Percentiles rank a stretch among this genome's conserved stretches.
Conservation (phyloP, 2,113 vertebrate genomes). For the Acinonyx jubatus region DNA sequence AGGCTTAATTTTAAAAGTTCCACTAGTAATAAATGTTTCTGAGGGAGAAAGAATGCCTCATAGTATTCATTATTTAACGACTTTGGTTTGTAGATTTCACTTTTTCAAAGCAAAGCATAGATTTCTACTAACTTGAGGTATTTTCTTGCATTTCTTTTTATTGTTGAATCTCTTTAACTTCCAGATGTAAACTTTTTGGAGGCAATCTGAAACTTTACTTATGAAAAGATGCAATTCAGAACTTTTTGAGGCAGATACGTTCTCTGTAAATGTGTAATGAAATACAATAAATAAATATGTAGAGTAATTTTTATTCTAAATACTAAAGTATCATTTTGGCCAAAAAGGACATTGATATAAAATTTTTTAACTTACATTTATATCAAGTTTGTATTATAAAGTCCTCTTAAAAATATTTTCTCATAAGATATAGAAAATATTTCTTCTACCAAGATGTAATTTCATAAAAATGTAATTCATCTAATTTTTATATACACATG, state of each 20-base stretch:
- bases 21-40: not conserved
- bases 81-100: not conserved
- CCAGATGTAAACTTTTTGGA: not conserved
- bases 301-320: not conserved
- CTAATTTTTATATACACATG: not conserved
- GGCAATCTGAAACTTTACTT: not conserved
- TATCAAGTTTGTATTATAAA: not conserved
- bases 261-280: not conserved
- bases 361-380: not conserved
- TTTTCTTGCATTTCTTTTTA: not conserved
- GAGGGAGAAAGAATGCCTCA: not conserved
- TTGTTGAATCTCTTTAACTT: not conserved
- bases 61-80: not conserved
- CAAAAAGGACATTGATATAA: not conserved
- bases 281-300: not conserved
- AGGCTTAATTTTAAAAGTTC: conserved; percentile 54
- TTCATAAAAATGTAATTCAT: not conserved
- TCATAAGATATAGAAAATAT: not conserved
- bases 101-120: not conserved
- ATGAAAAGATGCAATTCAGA: not conserved
- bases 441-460: not conserved
- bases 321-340: not conserved
- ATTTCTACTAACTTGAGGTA: not conserved
- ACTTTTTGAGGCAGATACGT: not conserved
- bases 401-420: not conserved